Percentiles rank a stretch among this genome's conserved stretches.
These are phyloP conservation scores for Heloderma charlesbogerti DNA, from an alignment of 2,113 vertebrate genomes.

Conservation along the genomic window DNA sequence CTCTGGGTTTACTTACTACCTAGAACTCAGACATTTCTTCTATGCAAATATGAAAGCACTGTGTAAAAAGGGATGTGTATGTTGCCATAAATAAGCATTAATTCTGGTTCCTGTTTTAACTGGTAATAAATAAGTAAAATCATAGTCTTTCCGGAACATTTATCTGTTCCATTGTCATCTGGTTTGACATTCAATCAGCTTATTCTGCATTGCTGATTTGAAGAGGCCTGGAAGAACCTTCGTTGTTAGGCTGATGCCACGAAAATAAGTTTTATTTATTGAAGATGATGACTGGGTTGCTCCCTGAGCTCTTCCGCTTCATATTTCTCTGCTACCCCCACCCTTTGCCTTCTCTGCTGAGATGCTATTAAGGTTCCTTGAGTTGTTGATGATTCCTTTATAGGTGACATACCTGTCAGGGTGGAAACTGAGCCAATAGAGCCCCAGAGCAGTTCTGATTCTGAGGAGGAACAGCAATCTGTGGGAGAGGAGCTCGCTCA, in stretches of 20 bases:
- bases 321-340: neutral
- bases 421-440: no score
- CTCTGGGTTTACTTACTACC: neutral
- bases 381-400: neutral
- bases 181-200: neutral
- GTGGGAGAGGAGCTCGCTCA: no score
- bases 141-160: neutral
- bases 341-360: neutral
- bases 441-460: no score
- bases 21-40: neutral
- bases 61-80: neutral
- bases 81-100: neutral
- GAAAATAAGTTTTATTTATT: neutral
- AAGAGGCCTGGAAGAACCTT: neutral
- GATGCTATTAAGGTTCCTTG: neutral
- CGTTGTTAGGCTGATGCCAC: neutral
- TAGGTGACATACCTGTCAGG: neutral
- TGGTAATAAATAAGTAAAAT: neutral
- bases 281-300: neutral
- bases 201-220: slow-evolving; percentile 17
- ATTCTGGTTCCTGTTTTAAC: slow-evolving; percentile 11
- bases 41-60: neutral
- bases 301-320: neutral
- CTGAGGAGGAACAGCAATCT: no score
- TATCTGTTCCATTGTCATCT: neutral